Evolutionary conservation across 2,797 vertebrate genomes (phyloP).

Genomic region (Mus caroli): DNA sequence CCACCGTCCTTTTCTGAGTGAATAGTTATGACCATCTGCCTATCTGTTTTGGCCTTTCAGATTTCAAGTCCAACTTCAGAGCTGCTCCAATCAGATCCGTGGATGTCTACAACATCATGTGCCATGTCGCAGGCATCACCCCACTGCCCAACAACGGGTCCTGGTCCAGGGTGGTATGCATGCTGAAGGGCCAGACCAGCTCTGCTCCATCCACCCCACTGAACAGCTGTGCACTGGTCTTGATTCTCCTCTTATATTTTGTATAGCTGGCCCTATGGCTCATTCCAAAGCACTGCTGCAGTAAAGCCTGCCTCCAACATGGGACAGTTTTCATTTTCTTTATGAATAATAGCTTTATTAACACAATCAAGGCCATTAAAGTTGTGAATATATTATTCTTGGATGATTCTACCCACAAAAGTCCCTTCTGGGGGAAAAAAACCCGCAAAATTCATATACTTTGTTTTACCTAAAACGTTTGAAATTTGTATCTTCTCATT

Average conservation of each 20-base stretch:
- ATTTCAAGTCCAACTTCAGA: conserved; percentile 93
- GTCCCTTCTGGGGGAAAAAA: not conserved
- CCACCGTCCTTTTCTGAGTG: fast-evolving
- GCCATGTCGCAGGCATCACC: conserved; percentile 90
- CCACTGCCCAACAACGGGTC: conserved; percentile 97
- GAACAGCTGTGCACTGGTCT: conserved; percentile 75
- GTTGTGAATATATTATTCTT: conserved; percentile 47
- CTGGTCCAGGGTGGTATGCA: conserved; percentile 94
- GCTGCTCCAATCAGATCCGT: conserved; percentile 93
- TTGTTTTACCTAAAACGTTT: conserved; percentile 3
- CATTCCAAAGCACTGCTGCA: conserved; percentile 58
- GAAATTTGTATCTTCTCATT: conserved; percentile 1
- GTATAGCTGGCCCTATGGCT: conserved; percentile 56
- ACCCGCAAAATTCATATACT: not conserved
- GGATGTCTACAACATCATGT: conserved; percentile 97
- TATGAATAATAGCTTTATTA: conserved; percentile 83
- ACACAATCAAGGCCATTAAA: conserved; percentile 75
- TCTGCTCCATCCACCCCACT: fast-evolving
- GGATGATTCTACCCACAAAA: conserved; percentile 24
- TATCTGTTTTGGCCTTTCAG: conserved; percentile 86
- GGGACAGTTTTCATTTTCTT: not conserved
- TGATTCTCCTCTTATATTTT: conserved; percentile 83
- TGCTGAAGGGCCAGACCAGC: conserved; percentile 87
- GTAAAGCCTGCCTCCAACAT: conserved; percentile 69
- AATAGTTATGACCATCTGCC: not conserved